Conservation (phyloP, 1,140 invertebrate genomes). For the Ceratina calcarata region DNA sequence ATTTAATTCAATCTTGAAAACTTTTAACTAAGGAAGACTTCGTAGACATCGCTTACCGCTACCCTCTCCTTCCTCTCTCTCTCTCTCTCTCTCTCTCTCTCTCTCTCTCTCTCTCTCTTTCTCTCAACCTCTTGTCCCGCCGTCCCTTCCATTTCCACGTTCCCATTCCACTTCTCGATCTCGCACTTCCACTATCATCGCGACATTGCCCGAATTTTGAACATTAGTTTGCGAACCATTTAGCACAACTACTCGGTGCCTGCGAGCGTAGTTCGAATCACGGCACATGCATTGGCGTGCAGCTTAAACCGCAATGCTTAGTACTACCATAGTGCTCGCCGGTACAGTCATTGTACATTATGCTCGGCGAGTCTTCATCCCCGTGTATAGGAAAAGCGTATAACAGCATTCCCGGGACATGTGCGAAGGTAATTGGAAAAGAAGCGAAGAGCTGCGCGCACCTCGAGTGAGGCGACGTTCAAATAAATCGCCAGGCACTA, state of each 20-base stretch:
- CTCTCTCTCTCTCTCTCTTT: neutral
- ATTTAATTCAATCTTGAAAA: conserved; percentile 47
- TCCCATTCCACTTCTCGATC: conserved; percentile 27
- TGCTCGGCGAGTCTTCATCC: conserved; percentile 42
- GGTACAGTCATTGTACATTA: conserved; percentile 63
- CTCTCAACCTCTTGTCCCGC: too few relatives aligned
- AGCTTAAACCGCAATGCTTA: conserved; percentile 64
- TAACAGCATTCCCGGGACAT: conserved; percentile 31
- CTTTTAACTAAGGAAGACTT: conserved; percentile 40
- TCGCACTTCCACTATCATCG: conserved; percentile 43
- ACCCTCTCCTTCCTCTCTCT: neutral
- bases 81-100: neutral
- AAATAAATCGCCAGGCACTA: conserved; percentile 1
- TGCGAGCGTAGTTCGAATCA: conserved; percentile 61
- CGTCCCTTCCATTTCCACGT: conserved; percentile 26
- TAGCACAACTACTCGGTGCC: conserved; percentile 62
- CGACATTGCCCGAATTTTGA: conserved; percentile 61
- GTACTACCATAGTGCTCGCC: conserved; percentile 43
- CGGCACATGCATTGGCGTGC: conserved; percentile 51
- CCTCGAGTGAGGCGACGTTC: neutral
- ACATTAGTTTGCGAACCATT: conserved; percentile 69
- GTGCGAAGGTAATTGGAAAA: conserved; percentile 32
- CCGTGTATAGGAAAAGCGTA: conserved; percentile 16
- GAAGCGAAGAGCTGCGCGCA: neutral
- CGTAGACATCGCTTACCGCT: conserved; percentile 29